Conservation (phyloP, 2,888 invertebrate species). For the Baccha elongata region DNA sequence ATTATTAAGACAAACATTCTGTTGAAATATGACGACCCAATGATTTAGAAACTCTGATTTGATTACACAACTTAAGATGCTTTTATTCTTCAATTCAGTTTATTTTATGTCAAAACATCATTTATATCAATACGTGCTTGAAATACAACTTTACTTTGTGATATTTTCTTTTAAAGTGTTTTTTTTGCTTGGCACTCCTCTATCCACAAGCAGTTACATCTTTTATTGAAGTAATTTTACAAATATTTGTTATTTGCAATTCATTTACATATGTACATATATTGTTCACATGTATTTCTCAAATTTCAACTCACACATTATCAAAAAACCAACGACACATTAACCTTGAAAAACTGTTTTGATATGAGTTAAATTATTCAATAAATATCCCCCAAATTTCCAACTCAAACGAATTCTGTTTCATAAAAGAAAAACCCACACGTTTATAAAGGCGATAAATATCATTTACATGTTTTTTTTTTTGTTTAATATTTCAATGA, state of each 20-base stretch:
- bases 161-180: background rate
- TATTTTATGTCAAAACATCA: no score
- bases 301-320: background rate
- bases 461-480: slow-evolving; percentile 46
- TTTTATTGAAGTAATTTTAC: background rate
- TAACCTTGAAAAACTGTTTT: slow-evolving; percentile 22
- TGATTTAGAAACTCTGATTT: no score
- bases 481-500: slow-evolving; percentile 49
- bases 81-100: no score
- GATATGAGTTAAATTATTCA: background rate
- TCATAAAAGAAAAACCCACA: slow-evolving; percentile 47
- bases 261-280: background rate
- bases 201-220: background rate
- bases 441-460: slow-evolving; percentile 37
- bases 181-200: background rate
- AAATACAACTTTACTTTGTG: background rate
- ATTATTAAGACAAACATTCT: no score
- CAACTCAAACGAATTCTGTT: slow-evolving; percentile 14
- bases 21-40: no score
- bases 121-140: background rate
- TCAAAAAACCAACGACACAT: background rate
- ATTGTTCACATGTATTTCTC: background rate
- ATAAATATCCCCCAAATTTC: slow-evolving; percentile 37
- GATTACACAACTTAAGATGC: no score
- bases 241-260: background rate